Evolutionary conservation across 1,140 invertebrate genomes (phyloP).

Genomic region (Aleiodes sp.): DNA sequence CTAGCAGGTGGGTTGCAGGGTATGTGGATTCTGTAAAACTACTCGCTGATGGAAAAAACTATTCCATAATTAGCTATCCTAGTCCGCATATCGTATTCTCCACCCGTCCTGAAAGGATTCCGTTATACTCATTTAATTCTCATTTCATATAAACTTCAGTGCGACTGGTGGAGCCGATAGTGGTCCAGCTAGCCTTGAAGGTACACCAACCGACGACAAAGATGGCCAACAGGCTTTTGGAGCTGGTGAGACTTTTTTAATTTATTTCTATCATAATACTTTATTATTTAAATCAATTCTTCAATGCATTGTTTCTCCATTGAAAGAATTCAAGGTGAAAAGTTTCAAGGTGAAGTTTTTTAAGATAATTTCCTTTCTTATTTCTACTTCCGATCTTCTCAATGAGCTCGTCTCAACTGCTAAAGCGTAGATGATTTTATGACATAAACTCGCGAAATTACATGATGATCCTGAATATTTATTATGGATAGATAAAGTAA

Average conservation of each 20-base stretch:
- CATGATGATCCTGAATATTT: too few species aligned
- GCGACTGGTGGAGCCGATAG: conserved; percentile 88
- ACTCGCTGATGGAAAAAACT: conserved; percentile 36
- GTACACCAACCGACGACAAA: conserved; percentile 81
- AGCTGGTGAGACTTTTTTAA: conserved; percentile 72
- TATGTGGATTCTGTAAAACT: conserved; percentile 48
- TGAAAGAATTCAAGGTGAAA: too few species aligned
- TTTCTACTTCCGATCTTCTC: too few species aligned
- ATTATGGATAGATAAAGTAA: too few species aligned
- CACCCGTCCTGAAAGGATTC: not conserved
- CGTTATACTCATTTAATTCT: conserved; percentile 30
- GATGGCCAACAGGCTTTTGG: conserved; percentile 76
- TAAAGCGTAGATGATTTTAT: too few species aligned
- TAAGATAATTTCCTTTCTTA: too few species aligned
- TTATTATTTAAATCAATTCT: not conserved
- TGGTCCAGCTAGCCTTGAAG: conserved; percentile 76
- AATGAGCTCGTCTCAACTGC: too few species aligned
- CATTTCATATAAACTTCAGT: conserved; percentile 63
- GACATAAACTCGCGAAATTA: too few species aligned
- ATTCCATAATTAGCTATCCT: conserved; percentile 18
- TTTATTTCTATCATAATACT: not conserved
- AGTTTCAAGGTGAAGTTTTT: too few species aligned
- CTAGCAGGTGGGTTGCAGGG: conserved; percentile 68
- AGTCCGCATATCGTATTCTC: conserved; percentile 27
- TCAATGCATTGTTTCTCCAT: not conserved